Percentiles rank a stretch among this genome's conserved stretches.
phyloP scores from a whole-genome alignment of 1,140 invertebrate genomes.

The Conus ventricosus region DNA sequence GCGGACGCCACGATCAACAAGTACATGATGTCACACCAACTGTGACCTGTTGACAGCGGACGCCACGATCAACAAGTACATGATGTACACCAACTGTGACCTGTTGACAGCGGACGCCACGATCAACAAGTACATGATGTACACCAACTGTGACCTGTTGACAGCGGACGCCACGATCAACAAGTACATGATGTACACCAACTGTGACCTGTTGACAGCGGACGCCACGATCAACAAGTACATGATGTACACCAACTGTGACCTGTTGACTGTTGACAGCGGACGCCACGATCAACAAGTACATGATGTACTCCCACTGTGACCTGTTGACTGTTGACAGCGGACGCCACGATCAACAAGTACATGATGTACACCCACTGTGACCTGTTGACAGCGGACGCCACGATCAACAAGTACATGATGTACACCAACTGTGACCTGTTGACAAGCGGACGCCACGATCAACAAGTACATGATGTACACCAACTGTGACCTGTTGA shows the following conservation, averaged over 20 bases:
- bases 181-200: slow-evolving; percentile 88
- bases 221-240: slow-evolving; percentile 96
- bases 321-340: slow-evolving; percentile 83
- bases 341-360: slow-evolving; percentile 94
- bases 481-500: slow-evolving; percentile 93
- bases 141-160: slow-evolving; percentile 94
- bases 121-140: slow-evolving; percentile 88
- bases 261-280: too few relatives aligned
- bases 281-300: not conserved
- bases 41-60: slow-evolving; percentile 96
- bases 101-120: slow-evolving; percentile 95
- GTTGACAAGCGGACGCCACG: slow-evolving; percentile 95
- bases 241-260: slow-evolving; percentile 89
- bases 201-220: slow-evolving; percentile 92
- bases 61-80: slow-evolving; percentile 93
- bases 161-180: slow-evolving; percentile 96
- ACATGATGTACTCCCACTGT: slow-evolving; percentile 90
- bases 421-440: too few relatives aligned
- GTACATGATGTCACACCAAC: slow-evolving; percentile 88
- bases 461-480: slow-evolving; percentile 90
- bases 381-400: slow-evolving; percentile 89
- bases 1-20: slow-evolving; percentile 94
- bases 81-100: slow-evolving; percentile 91
- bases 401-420: slow-evolving; percentile 92
- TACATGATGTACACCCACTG: slow-evolving; percentile 92